These are phyloP conservation scores for Gibbula magus DNA, from an alignment of 2,888 invertebrate genomes.

Conservation along the genomic window DNA sequence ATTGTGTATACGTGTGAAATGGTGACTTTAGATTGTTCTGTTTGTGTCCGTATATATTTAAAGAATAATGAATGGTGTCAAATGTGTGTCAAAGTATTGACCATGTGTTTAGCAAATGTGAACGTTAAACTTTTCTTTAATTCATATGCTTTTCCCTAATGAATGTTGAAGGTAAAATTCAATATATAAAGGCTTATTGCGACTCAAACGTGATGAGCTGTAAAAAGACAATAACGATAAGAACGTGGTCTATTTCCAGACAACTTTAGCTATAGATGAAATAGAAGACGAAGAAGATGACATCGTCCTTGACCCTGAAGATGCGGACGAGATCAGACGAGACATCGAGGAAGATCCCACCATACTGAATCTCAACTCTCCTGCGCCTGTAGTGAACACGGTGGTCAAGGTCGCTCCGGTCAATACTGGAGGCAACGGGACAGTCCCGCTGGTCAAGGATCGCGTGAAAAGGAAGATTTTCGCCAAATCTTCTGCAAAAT, in stretches of 20 bases:
- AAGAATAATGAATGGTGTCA: too few species aligned
- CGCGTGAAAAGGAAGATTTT: not conserved
- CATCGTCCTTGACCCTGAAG: slow-evolving; percentile 10
- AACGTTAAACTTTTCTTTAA: too few species aligned
- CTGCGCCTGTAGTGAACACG: not conserved
- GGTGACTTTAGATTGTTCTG: too few species aligned
- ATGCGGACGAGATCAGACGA: not conserved
- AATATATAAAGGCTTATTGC: not conserved
- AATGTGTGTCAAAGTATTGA: too few species aligned
- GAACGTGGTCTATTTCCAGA: not conserved
- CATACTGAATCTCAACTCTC: not conserved
- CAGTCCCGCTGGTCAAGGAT: not conserved
- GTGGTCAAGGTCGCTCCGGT: not conserved
- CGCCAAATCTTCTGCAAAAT: not conserved
- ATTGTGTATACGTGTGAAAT: too few species aligned
- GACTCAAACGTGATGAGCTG: not conserved
- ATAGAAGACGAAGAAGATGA: not conserved
- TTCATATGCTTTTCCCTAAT: too few species aligned
- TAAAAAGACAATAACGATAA: not conserved
- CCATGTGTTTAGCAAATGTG: too few species aligned
- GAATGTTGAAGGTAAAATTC: too few species aligned
- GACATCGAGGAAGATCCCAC: not conserved
- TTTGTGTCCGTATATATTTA: too few species aligned
- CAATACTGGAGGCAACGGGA: too few species aligned
- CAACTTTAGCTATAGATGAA: not conserved